phyloP scores from a whole-genome alignment of 2,797 vertebrate species.

The Ptychobarbus kaznakovi region DNA sequence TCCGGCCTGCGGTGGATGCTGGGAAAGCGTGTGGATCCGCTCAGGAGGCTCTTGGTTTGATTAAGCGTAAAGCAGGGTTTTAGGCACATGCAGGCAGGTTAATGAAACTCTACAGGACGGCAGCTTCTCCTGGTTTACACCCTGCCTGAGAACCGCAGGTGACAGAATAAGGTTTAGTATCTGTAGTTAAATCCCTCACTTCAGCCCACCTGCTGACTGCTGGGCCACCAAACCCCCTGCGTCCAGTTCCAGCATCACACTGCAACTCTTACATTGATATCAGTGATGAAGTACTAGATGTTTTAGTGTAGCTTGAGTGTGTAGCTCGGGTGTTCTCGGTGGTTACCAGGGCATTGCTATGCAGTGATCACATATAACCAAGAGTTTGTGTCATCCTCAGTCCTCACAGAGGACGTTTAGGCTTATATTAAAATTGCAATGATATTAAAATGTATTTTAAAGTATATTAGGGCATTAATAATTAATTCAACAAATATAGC shows the following conservation, averaged over 20 bases:
- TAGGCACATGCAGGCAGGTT: constrained; percentile 83
- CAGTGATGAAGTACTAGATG: background rate
- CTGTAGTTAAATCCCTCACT: constrained; percentile 57
- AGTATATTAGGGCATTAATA: background rate
- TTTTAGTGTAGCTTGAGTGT: too few species aligned
- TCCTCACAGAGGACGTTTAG: background rate
- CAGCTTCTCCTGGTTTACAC: constrained; percentile 71
- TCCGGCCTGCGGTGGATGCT: background rate
- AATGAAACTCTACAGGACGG: constrained; percentile 83
- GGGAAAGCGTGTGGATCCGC: background rate
- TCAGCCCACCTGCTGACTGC: constrained; percentile 60
- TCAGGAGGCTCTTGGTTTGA: constrained; percentile 73
- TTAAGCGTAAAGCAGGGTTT: constrained; percentile 80
- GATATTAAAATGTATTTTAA: background rate
- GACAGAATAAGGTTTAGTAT: constrained; percentile 79
- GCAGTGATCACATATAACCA: background rate
- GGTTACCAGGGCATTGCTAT: background rate
- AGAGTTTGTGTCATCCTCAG: background rate
- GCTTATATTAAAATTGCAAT: background rate
- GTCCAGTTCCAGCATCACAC: constrained; percentile 9
- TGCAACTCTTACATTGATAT: constrained; percentile 3
- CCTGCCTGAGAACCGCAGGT: constrained; percentile 79
- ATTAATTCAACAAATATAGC: background rate
- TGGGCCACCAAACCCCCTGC: constrained; percentile 61
- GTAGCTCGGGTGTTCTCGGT: background rate